phyloP scores from a whole-genome alignment of 2,888 invertebrate species.

The Sminthurides aquaticus region DNA sequence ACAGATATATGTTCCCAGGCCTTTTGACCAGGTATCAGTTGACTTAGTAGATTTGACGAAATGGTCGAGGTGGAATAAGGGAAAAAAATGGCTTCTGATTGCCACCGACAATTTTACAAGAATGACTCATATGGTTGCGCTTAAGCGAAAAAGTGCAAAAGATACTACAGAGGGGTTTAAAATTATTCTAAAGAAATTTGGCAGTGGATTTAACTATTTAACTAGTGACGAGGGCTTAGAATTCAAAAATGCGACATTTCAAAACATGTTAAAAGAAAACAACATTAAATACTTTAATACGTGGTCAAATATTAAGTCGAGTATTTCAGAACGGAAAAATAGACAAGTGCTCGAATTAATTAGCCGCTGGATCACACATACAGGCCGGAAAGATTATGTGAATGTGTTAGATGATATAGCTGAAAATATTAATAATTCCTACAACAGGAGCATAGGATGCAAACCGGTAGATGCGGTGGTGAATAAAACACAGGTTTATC shows the following conservation, averaged over 20 bases:
- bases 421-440: background rate
- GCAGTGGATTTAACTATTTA: background rate
- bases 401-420: background rate
- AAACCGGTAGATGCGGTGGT: background rate
- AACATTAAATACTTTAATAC: background rate
- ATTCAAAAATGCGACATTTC: background rate
- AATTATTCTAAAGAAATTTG: background rate
- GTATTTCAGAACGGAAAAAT: background rate
- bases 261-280: background rate
- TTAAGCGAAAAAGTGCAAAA: background rate
- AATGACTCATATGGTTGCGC: background rate
- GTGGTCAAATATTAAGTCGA: background rate
- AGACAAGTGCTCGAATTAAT: background rate
- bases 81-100: background rate
- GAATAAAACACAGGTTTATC: background rate
- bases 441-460: background rate
- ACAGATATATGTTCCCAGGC: background rate
- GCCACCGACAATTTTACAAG: background rate
- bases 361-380: background rate
- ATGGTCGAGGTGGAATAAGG: background rate
- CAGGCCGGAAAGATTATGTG: background rate
- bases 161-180: background rate
- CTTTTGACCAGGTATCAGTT: background rate
- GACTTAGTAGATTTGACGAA: background rate
- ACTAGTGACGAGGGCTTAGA: background rate